Evolutionary conservation across 2,797 vertebrate genomes (phyloP).

Genomic region (Alosa sapidissima): DNA sequence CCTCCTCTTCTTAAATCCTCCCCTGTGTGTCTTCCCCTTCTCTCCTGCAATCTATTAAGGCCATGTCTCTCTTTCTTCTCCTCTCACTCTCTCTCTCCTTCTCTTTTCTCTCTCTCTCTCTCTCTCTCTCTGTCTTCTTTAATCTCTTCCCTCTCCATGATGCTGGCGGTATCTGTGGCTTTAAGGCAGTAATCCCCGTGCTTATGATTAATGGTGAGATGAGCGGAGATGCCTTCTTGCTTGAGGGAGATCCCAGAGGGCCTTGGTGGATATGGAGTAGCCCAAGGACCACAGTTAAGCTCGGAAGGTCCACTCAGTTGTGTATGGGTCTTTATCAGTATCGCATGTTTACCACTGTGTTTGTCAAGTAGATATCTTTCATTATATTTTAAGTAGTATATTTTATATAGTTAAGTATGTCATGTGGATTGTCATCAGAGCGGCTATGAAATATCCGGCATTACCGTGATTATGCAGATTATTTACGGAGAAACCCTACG

Average conservation of each 20-base stretch:
- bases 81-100: not conserved
- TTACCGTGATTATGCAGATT: not conserved
- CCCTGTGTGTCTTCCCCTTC: not conserved
- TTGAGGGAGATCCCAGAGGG: not conserved
- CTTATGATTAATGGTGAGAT: not conserved
- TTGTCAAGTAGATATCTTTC: not conserved
- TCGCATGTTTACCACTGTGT: not conserved
- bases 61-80: not conserved
- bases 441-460: not conserved
- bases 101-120: not conserved
- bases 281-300: not conserved
- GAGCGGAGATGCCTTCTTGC: not conserved
- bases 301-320: not conserved
- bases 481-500: not conserved
- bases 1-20: not conserved
- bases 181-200: not conserved
- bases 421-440: not conserved
- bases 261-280: not conserved
- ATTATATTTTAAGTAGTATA: not conserved
- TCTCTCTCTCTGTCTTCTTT: not conserved
- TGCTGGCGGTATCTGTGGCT: not conserved
- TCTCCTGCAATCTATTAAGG: not conserved
- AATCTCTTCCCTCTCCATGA: not conserved
- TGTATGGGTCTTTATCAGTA: not conserved
- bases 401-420: not conserved